phyloP scores from a whole-genome alignment of 2,113 vertebrate genomes.

The Protobothrops mucrosquamatus region DNA sequence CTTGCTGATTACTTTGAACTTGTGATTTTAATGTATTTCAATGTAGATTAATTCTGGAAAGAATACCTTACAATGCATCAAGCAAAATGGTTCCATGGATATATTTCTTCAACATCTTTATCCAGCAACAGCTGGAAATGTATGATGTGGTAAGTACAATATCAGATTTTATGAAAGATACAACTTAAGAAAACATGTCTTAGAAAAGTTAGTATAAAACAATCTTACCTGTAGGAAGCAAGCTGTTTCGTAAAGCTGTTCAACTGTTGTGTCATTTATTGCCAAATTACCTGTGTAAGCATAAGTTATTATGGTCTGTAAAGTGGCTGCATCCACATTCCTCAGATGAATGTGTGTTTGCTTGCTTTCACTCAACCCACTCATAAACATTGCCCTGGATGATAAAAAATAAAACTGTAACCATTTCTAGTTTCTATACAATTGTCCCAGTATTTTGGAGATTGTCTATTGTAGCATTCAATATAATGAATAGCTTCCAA shows the following conservation, averaged over 20 bases:
- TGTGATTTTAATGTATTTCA: not conserved
- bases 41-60: not conserved
- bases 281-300: conserved; percentile 95
- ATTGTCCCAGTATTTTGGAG: not conserved
- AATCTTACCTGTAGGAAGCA: conserved; percentile 92
- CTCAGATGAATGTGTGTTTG: conserved; percentile 93
- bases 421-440: not conserved
- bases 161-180: not conserved
- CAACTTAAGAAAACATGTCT: not conserved
- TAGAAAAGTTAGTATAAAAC: not conserved
- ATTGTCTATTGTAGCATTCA: not conserved
- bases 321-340: conserved; percentile 90
- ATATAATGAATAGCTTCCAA: too few relatives aligned
- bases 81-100: not conserved
- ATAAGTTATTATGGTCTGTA: conserved; percentile 94
- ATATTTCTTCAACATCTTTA: not conserved
- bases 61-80: not conserved
- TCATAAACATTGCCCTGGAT: conserved; percentile 97
- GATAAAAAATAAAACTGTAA: conserved; percentile 2
- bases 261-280: conserved; percentile 90
- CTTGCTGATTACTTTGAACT: not conserved
- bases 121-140: not conserved
- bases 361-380: conserved; percentile 95
- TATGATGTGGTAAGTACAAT: not conserved
- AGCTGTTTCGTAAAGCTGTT: conserved; percentile 97